phyloP scores from a whole-genome alignment of 2,797 vertebrate species.

The Pygocentrus nattereri region DNA sequence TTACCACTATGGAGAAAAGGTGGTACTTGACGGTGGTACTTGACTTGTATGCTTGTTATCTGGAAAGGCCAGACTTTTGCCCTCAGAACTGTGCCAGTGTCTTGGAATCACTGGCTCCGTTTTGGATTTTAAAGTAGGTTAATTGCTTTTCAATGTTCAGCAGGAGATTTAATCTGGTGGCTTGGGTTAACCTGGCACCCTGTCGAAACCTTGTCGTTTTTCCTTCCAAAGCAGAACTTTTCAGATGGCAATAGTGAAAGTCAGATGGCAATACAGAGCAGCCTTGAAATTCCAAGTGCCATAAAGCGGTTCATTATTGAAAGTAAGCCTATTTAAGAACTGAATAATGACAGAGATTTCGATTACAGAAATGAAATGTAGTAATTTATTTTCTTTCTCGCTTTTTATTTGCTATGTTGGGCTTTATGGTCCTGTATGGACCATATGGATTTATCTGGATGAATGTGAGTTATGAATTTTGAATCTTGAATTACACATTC shows the following conservation, averaged over 20 bases:
- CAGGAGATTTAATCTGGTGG: constrained; percentile 32
- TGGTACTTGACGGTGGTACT: neutral
- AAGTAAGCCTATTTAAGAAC: neutral
- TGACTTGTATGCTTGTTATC: constrained; percentile 5
- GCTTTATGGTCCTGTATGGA: no score
- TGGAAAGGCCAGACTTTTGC: neutral
- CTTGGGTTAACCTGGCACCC: constrained; percentile 38
- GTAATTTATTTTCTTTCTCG: no score
- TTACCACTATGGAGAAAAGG: neutral
- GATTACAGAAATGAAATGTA: neutral
- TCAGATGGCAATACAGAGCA: neutral
- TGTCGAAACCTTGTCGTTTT: neutral
- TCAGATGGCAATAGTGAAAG: constrained; percentile 2
- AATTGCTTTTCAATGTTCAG: constrained; percentile 40
- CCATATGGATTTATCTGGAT: no score
- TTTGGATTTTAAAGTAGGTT: constrained; percentile 38
- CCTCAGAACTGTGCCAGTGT: constrained; percentile 9
- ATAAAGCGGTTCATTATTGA: neutral
- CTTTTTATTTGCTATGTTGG: no score
- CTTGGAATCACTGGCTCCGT: constrained; percentile 21
- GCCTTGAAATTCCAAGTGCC: neutral
- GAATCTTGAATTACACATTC: no score
- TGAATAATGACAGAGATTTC: neutral
- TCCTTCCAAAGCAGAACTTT: constrained; percentile 34
- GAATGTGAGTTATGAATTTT: no score